Percentiles rank a stretch among this genome's conserved stretches.
Conservation (phyloP, 2,888 invertebrate species). For the Rosalia funebris region DNA sequence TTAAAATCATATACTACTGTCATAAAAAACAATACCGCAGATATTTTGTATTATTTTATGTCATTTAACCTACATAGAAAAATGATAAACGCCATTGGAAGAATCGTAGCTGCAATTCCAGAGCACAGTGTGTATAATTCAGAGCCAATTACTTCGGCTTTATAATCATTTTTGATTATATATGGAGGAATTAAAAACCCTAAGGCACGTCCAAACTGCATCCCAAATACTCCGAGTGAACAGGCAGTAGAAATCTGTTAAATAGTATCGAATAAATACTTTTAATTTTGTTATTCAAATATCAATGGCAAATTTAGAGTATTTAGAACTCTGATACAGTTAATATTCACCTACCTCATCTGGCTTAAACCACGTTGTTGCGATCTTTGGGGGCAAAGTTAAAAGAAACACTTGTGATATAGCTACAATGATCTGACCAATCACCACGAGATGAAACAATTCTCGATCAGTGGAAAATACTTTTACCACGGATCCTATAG, state of each 20-base stretch:
- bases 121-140: conserved; percentile 68
- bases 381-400: conserved; percentile 88
- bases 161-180: conserved; percentile 59
- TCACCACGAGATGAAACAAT: conserved; percentile 85
- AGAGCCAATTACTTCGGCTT: conserved; percentile 54
- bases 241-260: conserved; percentile 50
- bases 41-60: not conserved
- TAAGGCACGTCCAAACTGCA: conserved; percentile 48
- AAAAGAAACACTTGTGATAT: conserved; percentile 92
- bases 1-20: no score
- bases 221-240: conserved; percentile 53
- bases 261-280: no score
- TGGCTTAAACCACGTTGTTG: conserved; percentile 97
- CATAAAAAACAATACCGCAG: not conserved
- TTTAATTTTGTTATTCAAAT: no score
- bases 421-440: conserved; percentile 87
- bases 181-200: conserved; percentile 50
- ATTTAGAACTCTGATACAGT: no score
- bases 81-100: conserved; percentile 45
- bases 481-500: conserved; percentile 88
- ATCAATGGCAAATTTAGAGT: no score
- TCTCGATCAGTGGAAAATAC: conserved; percentile 84
- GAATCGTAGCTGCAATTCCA: conserved; percentile 54
- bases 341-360: conserved; percentile 93
- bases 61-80: conserved; percentile 51